Evolutionary conservation across 2,888 invertebrate genomes (phyloP).

Genomic region (Thymelicus lineola): DNA sequence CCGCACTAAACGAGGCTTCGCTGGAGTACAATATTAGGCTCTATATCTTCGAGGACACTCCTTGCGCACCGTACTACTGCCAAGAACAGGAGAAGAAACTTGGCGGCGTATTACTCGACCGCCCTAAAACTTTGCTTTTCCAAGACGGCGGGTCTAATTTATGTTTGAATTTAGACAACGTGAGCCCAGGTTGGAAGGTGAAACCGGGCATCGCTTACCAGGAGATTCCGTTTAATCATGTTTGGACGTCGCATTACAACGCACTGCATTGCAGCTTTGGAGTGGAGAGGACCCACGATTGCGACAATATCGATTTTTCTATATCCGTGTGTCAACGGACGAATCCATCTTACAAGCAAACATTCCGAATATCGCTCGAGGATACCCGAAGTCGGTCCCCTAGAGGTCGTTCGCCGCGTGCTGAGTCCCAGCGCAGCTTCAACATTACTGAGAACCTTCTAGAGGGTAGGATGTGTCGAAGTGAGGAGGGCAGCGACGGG

Average conservation of each 20-base stretch:
- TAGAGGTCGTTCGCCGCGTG: slow-evolving; percentile 76
- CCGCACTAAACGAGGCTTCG: slow-evolving; percentile 88
- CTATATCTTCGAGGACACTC: slow-evolving; percentile 97
- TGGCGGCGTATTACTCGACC: slow-evolving; percentile 95
- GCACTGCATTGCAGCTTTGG: slow-evolving; percentile 96
- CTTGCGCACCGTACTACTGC: slow-evolving; percentile 96
- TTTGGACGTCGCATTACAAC: slow-evolving; percentile 95
- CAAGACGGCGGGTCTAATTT: slow-evolving; percentile 96
- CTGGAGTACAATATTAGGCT: slow-evolving; percentile 94
- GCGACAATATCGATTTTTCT: slow-evolving; percentile 78
- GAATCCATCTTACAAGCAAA: slow-evolving; percentile 80
- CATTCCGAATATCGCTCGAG: slow-evolving; percentile 78
- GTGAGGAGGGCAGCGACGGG: slow-evolving; percentile 78
- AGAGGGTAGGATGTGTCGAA: slow-evolving; percentile 77
- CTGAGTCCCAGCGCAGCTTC: slow-evolving; percentile 77
- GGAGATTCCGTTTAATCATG: slow-evolving; percentile 95
- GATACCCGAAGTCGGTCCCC: slow-evolving; percentile 77
- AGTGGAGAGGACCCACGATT: slow-evolving; percentile 88
- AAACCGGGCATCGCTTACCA: slow-evolving; percentile 95
- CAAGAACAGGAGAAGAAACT: slow-evolving; percentile 91
- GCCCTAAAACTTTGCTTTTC: slow-evolving; percentile 94
- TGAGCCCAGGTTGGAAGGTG: slow-evolving; percentile 95
- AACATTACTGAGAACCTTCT: slow-evolving; percentile 80
- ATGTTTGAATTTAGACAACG: slow-evolving; percentile 94
- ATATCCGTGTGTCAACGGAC: slow-evolving; percentile 79